Conservation (phyloP, 1,140 invertebrate genomes). For the Psix sp. region DNA sequence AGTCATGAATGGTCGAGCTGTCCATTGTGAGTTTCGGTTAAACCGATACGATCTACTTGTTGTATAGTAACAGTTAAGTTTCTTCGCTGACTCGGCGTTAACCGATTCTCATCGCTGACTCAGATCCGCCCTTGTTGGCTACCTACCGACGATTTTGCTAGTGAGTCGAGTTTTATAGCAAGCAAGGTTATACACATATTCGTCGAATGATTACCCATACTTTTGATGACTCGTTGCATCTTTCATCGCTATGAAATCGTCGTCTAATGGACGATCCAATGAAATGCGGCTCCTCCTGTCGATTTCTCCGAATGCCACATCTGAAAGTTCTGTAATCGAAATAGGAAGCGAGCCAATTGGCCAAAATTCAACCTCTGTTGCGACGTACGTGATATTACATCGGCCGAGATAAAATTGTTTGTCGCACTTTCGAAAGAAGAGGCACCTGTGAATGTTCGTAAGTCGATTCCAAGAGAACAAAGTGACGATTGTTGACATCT, state of each 20-base stretch:
- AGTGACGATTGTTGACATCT: conserved; percentile 66
- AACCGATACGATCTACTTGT: conserved; percentile 62
- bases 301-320: background rate
- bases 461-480: conserved; percentile 58
- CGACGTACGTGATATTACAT: conserved; percentile 31
- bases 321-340: conserved; percentile 19
- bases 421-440: conserved; percentile 13
- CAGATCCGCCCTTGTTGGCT: conserved; percentile 70
- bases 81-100: conserved; percentile 74
- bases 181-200: conserved; percentile 31
- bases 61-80: conserved; percentile 63
- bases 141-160: conserved; percentile 32
- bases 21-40: conserved; percentile 41
- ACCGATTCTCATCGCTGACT: conserved; percentile 73
- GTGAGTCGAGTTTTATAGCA: conserved; percentile 13
- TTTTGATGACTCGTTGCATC: conserved; percentile 8
- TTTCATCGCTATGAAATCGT: no score
- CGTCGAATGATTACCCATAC: conserved; percentile 24
- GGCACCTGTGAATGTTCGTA: conserved; percentile 42
- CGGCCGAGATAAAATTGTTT: conserved; percentile 36
- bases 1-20: conserved; percentile 66
- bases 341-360: conserved; percentile 20
- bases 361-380: conserved; percentile 13
- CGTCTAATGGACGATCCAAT: no score
- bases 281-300: conserved; percentile 11